phyloP scores from a whole-genome alignment of 1,140 invertebrate species.

The Oryzaephilus surinamensis region DNA sequence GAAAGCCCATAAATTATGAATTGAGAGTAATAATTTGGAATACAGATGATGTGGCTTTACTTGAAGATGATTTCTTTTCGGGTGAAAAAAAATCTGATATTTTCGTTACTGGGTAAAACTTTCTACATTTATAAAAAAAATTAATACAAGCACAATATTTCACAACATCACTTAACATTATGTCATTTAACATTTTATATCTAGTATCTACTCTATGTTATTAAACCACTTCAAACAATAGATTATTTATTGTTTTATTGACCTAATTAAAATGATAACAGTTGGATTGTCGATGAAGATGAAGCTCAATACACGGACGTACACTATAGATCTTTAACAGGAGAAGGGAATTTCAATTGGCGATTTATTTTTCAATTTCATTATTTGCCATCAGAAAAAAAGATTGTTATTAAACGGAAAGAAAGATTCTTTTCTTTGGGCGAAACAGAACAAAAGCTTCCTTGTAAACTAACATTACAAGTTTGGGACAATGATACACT shows the following conservation, averaged over 20 bases:
- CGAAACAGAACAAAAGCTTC: conserved; percentile 56
- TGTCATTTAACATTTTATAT: too few species aligned
- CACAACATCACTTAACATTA: too few species aligned
- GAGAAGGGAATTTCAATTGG: conserved; percentile 87
- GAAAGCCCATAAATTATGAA: conserved; percentile 65
- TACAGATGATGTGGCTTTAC: conserved; percentile 59
- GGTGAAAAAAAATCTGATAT: conserved; percentile 77
- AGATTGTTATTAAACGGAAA: conserved; percentile 49
- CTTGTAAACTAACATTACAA: conserved; percentile 51
- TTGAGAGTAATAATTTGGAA: conserved; percentile 77
- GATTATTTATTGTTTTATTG: neutral
- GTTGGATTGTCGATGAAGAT: conserved; percentile 62
- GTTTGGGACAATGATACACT: conserved; percentile 71
- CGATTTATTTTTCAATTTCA: conserved; percentile 75
- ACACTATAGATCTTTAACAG: conserved; percentile 66
- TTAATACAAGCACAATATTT: too few species aligned
- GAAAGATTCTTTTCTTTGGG: conserved; percentile 51
- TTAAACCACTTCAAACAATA: too few species aligned
- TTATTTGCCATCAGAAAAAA: conserved; percentile 67
- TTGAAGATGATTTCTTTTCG: conserved; percentile 66
- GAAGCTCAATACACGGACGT: conserved; percentile 72
- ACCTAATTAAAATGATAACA: conserved; percentile 27
- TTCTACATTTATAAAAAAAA: neutral
- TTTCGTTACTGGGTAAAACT: conserved; percentile 68
- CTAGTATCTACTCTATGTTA: too few species aligned